Base-by-base conservation (phyloP, 2,888 invertebrate species). In the Yponomeuta cagnagella region DNA sequence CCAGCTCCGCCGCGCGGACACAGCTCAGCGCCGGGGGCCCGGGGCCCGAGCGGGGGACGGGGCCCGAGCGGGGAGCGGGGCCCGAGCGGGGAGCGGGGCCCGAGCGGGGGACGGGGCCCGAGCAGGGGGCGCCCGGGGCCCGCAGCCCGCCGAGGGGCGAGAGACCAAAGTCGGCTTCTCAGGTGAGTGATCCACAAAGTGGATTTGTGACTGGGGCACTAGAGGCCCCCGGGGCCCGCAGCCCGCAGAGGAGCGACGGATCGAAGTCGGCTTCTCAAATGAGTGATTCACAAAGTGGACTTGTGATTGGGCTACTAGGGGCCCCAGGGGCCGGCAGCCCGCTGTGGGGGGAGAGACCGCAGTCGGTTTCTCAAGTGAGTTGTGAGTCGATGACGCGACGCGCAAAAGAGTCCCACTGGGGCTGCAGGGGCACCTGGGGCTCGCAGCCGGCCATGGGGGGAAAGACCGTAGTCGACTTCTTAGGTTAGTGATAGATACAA, bases 1-100 rank as follows among this genome's bases (percentile, higher is more conserved):
- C 64, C 33, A 83, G 83, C 72, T 81, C 86, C 72, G 84, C 82
- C 68, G 78, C 87, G 72, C 81, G 88, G 76, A 84, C 89, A 12
- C 86, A 84, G 75, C 82, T 69, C 31, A 70, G 71, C 69, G 74
- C 23, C 64, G 72, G 43, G 68, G 63, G 69, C 69, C 31, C 73
- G 68, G 76, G 75, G 67, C 73, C 75, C 74, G 5, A 3, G 10
- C 5, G 52, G 52, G 52, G 3, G 0, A 1, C 52, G 15, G 52
- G 52, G 67, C 73, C 75, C 74, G 5, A 3, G 10, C 5, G 52
- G 52, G 52, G 3, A 2, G 15, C 52, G 15, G 52, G 52, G 67
- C 73, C 75, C 74, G 73, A 73, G 69, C 75, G 10, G 30, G 30
- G 9, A 2, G n/a, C 23, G 23, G 52, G 52, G 52, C 5, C 52